Conservation (phyloP, 2,113 vertebrate genomes). For the Elanoides forficatus region DNA sequence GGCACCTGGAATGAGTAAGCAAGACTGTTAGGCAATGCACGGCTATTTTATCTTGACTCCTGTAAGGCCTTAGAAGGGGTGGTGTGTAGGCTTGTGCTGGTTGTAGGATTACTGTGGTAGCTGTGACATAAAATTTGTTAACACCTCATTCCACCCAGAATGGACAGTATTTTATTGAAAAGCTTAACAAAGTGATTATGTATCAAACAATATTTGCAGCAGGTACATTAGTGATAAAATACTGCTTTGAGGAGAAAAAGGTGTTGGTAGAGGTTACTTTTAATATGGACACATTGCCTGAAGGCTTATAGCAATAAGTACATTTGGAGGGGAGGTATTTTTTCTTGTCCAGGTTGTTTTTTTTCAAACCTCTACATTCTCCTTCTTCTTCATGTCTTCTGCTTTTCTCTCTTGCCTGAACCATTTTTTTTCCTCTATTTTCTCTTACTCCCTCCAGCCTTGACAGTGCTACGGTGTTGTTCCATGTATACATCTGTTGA, state of each 20-base stretch:
- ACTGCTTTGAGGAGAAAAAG: background rate
- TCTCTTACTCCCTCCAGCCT: background rate
- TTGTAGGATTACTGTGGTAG: background rate
- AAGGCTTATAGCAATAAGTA: background rate
- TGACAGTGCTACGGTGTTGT: background rate
- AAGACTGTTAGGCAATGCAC: too few relatives aligned
- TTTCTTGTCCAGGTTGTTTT: fast-evolving
- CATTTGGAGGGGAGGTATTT: fast-evolving
- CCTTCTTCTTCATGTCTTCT: background rate
- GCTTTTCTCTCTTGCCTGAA: background rate
- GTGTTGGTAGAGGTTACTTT: background rate
- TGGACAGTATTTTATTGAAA: background rate
- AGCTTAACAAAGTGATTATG: background rate
- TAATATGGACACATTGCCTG: background rate
- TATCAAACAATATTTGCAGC: background rate
- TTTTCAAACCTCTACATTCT: background rate
- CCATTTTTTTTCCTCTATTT: background rate
- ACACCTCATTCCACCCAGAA: background rate
- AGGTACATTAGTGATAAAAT: background rate
- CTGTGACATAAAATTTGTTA: background rate
- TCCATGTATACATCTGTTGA: background rate
- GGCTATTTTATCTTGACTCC: background rate
- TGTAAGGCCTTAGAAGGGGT: background rate
- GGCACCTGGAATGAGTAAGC: background rate
- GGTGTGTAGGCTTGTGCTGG: background rate